A percentile compares a stretch with the other conserved stretches of the same genome.
Evolutionary conservation across 2,888 invertebrate species (phyloP).

Genomic region (Chrysopilus asiliformis): DNA sequence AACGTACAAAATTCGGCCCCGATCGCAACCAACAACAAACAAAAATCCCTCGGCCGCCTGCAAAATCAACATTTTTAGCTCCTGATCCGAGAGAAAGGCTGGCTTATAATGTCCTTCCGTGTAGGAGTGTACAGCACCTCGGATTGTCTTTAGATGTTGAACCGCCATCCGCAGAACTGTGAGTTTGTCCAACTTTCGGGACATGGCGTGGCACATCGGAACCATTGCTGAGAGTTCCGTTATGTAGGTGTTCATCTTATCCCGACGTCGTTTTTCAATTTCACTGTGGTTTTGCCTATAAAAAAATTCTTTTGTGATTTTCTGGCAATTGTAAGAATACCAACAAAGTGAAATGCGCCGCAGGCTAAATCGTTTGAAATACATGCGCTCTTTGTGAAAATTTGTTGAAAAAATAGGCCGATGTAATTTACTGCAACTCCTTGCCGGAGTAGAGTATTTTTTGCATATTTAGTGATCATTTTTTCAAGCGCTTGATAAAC

Average conservation of each 20-base stretch:
- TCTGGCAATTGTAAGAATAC: neutral
- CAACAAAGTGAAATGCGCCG: too few relatives aligned
- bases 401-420: too few relatives aligned
- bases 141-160: conserved; percentile 71
- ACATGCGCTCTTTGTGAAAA: too few relatives aligned
- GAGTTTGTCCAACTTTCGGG: conserved; percentile 83
- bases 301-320: conserved; percentile 6
- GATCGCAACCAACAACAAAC: conserved; percentile 85
- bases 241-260: conserved; percentile 95
- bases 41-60: conserved; percentile 82
- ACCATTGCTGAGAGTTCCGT: conserved; percentile 79
- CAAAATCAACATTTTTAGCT: conserved; percentile 72
- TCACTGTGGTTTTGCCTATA: conserved; percentile 92
- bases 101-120: conserved; percentile 66
- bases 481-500: too few relatives aligned
- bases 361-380: too few relatives aligned
- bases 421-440: too few relatives aligned
- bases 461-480: too few relatives aligned
- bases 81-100: conserved; percentile 71
- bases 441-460: too few relatives aligned
- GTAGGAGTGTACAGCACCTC: conserved; percentile 58
- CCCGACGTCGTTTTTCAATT: conserved; percentile 85
- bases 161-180: conserved; percentile 86
- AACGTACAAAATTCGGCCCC: conserved; percentile 78
- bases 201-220: conserved; percentile 89